Evolutionary conservation across 2,888 invertebrate genomes (phyloP).

Genomic region (Amphipyra berbera): DNA sequence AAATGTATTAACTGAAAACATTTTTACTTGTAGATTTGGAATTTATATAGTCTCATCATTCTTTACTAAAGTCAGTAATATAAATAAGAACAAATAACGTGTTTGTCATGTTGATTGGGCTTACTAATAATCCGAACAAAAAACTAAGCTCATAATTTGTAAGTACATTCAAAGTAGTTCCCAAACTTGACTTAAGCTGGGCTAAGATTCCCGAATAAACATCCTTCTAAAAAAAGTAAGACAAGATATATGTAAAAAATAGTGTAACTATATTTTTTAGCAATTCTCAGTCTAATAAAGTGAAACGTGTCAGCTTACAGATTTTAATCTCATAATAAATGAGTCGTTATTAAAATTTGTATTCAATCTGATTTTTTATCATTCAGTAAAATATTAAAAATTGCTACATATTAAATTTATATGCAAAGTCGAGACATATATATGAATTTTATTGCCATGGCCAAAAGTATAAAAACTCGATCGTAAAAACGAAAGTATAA

Average conservation of each 20-base stretch:
- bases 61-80: too few species aligned
- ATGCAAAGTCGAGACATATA: conserved; percentile 35
- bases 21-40: too few species aligned
- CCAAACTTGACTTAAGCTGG: not conserved
- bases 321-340: conserved; percentile 45
- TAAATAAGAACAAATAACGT: too few species aligned
- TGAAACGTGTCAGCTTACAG: conserved; percentile 38
- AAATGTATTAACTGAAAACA: too few species aligned
- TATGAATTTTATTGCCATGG: conserved; percentile 30
- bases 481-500: conserved; percentile 53
- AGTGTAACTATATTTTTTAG: conserved; percentile 5
- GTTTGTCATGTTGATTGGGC: too few species aligned
- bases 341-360: conserved; percentile 46
- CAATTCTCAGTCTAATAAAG: conserved; percentile 17
- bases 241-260: conserved; percentile 12
- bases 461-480: conserved; percentile 31
- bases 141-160: too few species aligned
- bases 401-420: conserved; percentile 28
- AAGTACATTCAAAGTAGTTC: too few species aligned
- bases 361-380: conserved; percentile 32
- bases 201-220: not conserved
- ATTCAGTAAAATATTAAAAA: conserved; percentile 25
- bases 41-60: too few species aligned
- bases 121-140: too few species aligned
- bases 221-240: conserved; percentile 7